phyloP scores from a whole-genome alignment of 1,140 invertebrate genomes.

The Halyomorpha halys region DNA sequence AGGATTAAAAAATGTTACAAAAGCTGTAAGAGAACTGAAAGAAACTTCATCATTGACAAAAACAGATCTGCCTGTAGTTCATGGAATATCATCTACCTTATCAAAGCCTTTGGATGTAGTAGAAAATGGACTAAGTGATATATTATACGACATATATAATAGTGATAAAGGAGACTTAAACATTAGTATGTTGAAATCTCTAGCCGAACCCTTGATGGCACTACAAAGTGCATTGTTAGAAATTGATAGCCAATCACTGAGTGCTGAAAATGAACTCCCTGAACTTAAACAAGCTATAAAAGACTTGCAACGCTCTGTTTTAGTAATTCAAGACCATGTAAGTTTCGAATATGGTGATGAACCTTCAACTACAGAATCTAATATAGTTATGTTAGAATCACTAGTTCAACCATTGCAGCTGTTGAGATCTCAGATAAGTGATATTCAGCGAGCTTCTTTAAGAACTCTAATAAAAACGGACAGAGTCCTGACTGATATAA shows the following conservation, averaged over 20 bases:
- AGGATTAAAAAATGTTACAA: constrained; percentile 28
- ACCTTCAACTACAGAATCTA: constrained; percentile 30
- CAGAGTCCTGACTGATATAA: constrained; percentile 8
- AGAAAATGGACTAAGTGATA: constrained; percentile 26
- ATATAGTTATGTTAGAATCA: constrained; percentile 30
- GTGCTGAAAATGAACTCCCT: constrained; percentile 21
- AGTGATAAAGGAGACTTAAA: constrained; percentile 28
- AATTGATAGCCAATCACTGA: constrained; percentile 19
- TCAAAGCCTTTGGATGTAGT: constrained; percentile 28
- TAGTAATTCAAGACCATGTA: constrained; percentile 32
- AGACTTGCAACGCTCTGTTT: constrained; percentile 31
- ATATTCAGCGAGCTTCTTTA: constrained; percentile 16
- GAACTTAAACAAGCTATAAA: constrained; percentile 29
- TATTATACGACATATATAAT: constrained; percentile 28
- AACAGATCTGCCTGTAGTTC: constrained; percentile 16
- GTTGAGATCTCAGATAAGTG: constrained; percentile 26
- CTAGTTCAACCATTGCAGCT: constrained; percentile 30
- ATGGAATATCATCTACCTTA: constrained; percentile 19
- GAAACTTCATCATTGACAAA: constrained; percentile 21
- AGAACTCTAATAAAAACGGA: constrained; percentile 24
- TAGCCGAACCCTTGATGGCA: constrained; percentile 31
- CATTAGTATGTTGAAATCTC: constrained; percentile 28
- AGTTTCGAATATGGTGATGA: constrained; percentile 32
- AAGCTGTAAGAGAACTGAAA: constrained; percentile 29
- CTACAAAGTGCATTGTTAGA: constrained; percentile 32